phyloP scores from a whole-genome alignment of 2,113 vertebrate genomes.

The Notechis scutatus region DNA sequence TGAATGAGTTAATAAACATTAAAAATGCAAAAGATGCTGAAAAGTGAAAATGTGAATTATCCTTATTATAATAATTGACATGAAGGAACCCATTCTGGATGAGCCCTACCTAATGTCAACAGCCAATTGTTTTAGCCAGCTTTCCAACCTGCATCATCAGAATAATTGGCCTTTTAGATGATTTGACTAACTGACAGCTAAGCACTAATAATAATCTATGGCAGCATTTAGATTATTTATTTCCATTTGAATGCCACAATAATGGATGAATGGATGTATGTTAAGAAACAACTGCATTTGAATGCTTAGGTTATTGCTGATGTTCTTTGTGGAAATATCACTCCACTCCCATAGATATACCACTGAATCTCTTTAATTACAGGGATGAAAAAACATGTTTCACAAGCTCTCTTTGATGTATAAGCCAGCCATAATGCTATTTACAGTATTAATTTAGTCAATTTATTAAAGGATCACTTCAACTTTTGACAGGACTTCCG shows the following conservation, averaged over 20 bases:
- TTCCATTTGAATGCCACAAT: conserved; percentile 60
- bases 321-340: conserved; percentile 71
- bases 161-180: conserved; percentile 85
- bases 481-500: conserved; percentile 78
- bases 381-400: conserved; percentile 55
- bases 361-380: conserved; percentile 67
- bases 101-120: conserved; percentile 58
- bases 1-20: conserved; percentile 3
- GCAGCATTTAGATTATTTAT: conserved; percentile 71
- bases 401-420: conserved; percentile 55
- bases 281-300: conserved; percentile 65
- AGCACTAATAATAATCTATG: conserved; percentile 75
- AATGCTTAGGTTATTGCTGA: conserved; percentile 70
- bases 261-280: conserved; percentile 62
- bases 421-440: conserved; percentile 68
- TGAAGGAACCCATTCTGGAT: conserved; percentile 38
- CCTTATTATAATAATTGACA: conserved; percentile 77
- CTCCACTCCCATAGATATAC: conserved; percentile 54
- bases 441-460: conserved; percentile 75
- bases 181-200: conserved; percentile 81
- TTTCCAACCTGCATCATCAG: conserved; percentile 79
- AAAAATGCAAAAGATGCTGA: conserved; percentile 33
- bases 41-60: conserved; percentile 60
- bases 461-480: conserved; percentile 72
- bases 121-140: conserved; percentile 77